Evolutionary conservation across 2,888 invertebrate species (phyloP), one percentile per base, ranked within the genome.

Genomic region (Archips crataeganus): DNA sequence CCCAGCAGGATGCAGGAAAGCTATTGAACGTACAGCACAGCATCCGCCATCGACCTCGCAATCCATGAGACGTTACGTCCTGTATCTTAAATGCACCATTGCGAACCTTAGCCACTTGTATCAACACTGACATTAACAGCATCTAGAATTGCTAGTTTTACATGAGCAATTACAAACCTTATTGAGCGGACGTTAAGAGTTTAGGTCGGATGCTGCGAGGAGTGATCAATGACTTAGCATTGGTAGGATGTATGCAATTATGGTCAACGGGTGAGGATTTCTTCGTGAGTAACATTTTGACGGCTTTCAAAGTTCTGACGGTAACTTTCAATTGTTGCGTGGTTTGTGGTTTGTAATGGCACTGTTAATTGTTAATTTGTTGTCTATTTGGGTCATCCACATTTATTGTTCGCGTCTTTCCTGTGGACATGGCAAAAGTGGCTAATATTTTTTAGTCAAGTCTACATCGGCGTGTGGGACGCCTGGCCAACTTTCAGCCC

Each of bases 221-320:
- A 83, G 6, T 85, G 84, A 87, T 80, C 83, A 84, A 85, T 85
- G 85, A 85, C 66, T 77, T 76, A 78, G 78, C 71, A 74, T 72
- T 77, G 81, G 82, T 82, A 80, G 87, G 85, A 87, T 86, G 83
- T 87, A 81, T 81, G 82, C 84, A 85, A 85, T 86, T 84, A 85
- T 82, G 80, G 80, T 72, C 77, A 83, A 85, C 45, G 49, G 45
- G 80, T 80, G 78, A 81, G 82, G 80, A 85, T 83, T 32, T 79
- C 80, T 78, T 78, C 65, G 76, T 71, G 79, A 78, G 79, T 76
- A 71, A 57, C 47, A 45, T 64, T 72, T 69, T 49, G 61, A 69
- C 65, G 72, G 61, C 70, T 66, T 72, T 72, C 71, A 32, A 57
- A 59, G 68, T 67, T 68, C 36, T 49, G 54, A 23, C 70, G 45